Evolutionary conservation across 2,888 invertebrate genomes (phyloP), one percentile per base, ranked within the genome.

Genomic region (Dexiosoma caninum): DNA sequence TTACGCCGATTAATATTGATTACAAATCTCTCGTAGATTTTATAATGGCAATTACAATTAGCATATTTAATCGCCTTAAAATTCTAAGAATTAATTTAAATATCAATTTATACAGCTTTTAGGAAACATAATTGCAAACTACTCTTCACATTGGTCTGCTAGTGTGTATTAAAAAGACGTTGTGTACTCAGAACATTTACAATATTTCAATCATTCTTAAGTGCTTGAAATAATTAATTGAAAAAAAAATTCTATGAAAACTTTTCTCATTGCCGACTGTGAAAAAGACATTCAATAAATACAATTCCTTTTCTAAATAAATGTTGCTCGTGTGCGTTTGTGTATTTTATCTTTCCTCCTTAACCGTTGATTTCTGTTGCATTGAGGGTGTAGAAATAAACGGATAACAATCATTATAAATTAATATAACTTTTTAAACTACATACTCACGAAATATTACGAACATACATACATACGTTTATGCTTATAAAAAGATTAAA

Each of bases 201-300:
- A 46, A 72, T 44, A 64, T 57, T 46, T 55, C 62, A 27, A 44
- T 64, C 55, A 46, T 10, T 37, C 19, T 64, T 55, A 19, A 62
- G 53, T 27, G 6, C 30, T 30, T 7, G 32, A 19, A 23, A 7
- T 12, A 59, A 60, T 16, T 12, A 76, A 67, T 55, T 70, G 27
- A 53, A 69, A 69, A 42, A 21, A 21, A 69, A 69, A 53, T 77
- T 53, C 51, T 37, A 40, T 16, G 44, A 14, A 40, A 70, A 49
- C 19, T 77, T 55, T 62, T 10, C 53, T 55, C 69, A 62, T 69
- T 64, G 49, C 40, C 30, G 55, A 69, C 60, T 44, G 67, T 53
- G 60, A 60, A 67, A 75, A 59, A 75, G 59, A 67, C 66, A 67
- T 67, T 67, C 40, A 66, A 42, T 76, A 37, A 46, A 66, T 16